phyloP scores from a whole-genome alignment of 2,888 invertebrate genomes.

The Nymphalis c-album region DNA sequence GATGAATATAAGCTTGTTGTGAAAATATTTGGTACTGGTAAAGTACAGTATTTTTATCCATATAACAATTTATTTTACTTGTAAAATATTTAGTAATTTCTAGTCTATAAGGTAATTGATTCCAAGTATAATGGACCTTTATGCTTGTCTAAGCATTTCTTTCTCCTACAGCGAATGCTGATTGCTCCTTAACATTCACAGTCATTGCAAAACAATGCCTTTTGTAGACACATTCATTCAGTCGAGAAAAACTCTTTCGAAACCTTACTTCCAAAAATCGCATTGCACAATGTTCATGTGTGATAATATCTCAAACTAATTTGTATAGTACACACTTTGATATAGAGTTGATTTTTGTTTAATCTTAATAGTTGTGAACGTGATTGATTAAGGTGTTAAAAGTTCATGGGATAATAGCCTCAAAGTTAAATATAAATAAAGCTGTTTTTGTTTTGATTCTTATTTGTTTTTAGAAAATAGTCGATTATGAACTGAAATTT shows the following conservation, averaged over 20 bases:
- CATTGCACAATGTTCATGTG: constrained; percentile 12
- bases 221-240: constrained; percentile 18
- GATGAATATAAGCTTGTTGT: no score
- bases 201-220: constrained; percentile 18
- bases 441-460: no score
- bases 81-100: no score
- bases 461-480: no score
- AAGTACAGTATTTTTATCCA: no score
- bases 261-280: constrained; percentile 17
- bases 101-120: no score
- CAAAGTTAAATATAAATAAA: background rate
- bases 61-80: no score
- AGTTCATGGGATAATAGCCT: background rate
- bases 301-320: no score
- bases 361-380: background rate
- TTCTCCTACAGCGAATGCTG: constrained; percentile 7
- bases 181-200: constrained; percentile 5
- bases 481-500: background rate
- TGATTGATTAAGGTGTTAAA: no score
- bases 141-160: background rate
- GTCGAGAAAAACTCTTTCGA: constrained; percentile 18
- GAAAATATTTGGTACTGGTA: no score
- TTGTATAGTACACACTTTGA: background rate
- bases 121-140: background rate
- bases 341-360: constrained; percentile 6